phyloP scores from a whole-genome alignment of 2,797 vertebrate species.

The Anguilla anguilla region DNA sequence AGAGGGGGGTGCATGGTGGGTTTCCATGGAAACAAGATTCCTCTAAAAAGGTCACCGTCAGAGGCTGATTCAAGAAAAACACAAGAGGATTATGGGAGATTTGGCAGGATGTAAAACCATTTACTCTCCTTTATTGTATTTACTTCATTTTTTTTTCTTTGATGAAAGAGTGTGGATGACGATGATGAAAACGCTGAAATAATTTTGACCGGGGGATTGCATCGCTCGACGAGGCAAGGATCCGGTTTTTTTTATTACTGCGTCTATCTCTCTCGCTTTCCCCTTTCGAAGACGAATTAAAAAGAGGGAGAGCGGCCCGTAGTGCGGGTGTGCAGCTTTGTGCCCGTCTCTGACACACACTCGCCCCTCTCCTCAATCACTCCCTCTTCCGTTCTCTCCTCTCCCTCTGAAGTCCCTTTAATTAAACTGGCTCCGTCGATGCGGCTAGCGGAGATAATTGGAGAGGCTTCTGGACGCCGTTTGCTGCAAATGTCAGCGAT shows the following conservation, averaged over 20 bases:
- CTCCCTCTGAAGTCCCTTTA: conserved; percentile 11
- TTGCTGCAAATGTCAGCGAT: conserved; percentile 20
- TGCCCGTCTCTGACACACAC: not conserved
- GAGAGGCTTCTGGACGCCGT: not conserved
- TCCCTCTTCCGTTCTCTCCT: conserved; percentile 6
- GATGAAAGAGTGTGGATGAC: not conserved
- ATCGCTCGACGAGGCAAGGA: conserved; percentile 1
- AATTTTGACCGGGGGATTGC: not conserved
- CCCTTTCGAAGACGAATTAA: conserved; percentile 6
- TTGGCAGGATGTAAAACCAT: conserved; percentile 5
- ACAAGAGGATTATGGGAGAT: conserved; percentile 23
- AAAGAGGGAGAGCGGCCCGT: not conserved
- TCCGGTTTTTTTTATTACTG: not conserved
- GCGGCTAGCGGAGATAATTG: not conserved
- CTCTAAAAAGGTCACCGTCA: conserved; percentile 21
- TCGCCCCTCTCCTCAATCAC: conserved; percentile 4
- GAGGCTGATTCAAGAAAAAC: conserved; percentile 14
- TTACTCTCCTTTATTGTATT: conserved; percentile 8
- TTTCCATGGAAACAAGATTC: conserved; percentile 28
- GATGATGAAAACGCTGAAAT: conserved; percentile 6
- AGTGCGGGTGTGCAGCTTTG: not conserved
- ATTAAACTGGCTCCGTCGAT: not conserved
- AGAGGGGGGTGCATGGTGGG: conserved; percentile 11
- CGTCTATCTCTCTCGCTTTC: not conserved
- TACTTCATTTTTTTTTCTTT: conserved; percentile 6